Percentiles rank a stretch among this genome's conserved stretches.
These are phyloP conservation scores for Bubo scandiacus DNA, from an alignment of 2,113 vertebrate species.

Conservation along the genomic window DNA sequence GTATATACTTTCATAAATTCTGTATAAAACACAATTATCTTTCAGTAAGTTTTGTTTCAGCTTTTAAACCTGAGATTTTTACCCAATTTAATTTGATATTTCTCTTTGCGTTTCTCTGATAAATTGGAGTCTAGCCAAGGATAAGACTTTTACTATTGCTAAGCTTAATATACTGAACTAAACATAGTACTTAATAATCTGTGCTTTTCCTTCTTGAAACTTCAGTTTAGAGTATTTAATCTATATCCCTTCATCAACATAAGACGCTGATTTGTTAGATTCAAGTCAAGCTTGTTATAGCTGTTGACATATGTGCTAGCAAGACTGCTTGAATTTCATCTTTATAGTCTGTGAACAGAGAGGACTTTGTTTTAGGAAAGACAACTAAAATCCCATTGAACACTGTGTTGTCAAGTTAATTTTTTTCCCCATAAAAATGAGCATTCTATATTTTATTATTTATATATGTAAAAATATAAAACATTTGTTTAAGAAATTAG, in stretches of 20 bases:
- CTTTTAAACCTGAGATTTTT: neutral
- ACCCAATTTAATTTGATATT: neutral
- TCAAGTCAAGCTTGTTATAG: neutral
- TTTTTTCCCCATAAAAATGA: no score
- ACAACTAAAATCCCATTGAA: neutral
- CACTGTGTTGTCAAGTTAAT: no score
- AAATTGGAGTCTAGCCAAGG: neutral
- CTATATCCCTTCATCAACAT: neutral
- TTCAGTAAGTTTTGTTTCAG: neutral
- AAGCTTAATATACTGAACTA: neutral
- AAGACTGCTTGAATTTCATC: neutral
- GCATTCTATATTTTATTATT: no score
- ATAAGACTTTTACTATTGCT: neutral
- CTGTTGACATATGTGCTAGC: neutral
- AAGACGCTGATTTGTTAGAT: constrained; percentile 11
- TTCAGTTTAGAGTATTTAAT: neutral
- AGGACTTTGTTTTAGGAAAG: constrained; percentile 11
- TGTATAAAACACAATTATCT: neutral
- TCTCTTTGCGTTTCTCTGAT: neutral
- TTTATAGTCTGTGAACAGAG: neutral
- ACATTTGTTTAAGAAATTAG: no score
- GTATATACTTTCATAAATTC: neutral
- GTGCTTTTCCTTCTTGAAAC: neutral
- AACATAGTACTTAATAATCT: neutral
- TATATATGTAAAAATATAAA: no score